phyloP scores from a whole-genome alignment of 2,113 vertebrate species.

The Cryptotis parvus region DNA sequence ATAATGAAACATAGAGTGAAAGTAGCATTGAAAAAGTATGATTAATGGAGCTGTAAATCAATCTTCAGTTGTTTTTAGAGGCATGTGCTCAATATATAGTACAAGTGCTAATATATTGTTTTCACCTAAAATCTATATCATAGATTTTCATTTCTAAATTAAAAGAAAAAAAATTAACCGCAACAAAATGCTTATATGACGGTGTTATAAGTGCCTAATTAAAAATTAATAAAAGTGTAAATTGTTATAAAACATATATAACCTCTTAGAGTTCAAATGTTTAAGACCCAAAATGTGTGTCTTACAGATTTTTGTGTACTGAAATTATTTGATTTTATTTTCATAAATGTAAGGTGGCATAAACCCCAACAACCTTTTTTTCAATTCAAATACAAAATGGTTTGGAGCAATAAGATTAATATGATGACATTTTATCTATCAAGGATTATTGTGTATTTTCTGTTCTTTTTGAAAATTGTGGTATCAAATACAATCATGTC shows the following conservation, averaged over 20 bases:
- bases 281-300: conserved; percentile 8
- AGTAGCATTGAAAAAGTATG: conserved; percentile 24
- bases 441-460: conserved; percentile 67
- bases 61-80: conserved; percentile 19
- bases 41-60: conserved; percentile 53
- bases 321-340: conserved; percentile 49
- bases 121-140: conserved; percentile 47
- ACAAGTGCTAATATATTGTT: conserved; percentile 62
- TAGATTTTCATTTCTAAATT: conserved; percentile 61
- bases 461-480: conserved; percentile 73
- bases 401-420: conserved; percentile 64
- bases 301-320: conserved; percentile 27
- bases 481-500: conserved; percentile 74
- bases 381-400: conserved; percentile 71
- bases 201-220: conserved; percentile 45
- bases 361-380: conserved; percentile 57
- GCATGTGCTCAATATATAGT: conserved; percentile 62
- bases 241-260: conserved; percentile 13
- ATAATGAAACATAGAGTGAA: not conserved
- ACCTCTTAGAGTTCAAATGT: conserved; percentile 65
- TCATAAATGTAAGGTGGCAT: conserved; percentile 63
- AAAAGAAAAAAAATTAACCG: conserved; percentile 65
- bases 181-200: conserved; percentile 47
- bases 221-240: conserved; percentile 53
- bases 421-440: conserved; percentile 67